Evolutionary conservation across 2,888 invertebrate species (phyloP), one percentile per base, ranked within the genome.

Genomic region (Torymus auratus): DNA sequence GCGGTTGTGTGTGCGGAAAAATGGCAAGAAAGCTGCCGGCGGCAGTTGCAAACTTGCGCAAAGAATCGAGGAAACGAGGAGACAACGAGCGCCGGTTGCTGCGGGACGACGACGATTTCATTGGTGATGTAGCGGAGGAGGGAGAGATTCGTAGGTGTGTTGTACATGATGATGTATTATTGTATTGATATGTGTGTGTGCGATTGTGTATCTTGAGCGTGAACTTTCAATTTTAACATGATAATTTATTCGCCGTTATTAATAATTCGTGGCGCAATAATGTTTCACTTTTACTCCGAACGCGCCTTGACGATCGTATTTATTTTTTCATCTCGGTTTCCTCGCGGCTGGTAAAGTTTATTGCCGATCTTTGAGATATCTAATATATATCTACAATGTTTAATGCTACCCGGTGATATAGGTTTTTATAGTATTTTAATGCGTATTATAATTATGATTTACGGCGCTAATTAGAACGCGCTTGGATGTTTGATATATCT

Each of bases 141-240:
- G 23, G 41, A 62, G 17, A 13, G 55, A 61, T 50, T 23, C 71
- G 75, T 80, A 71, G 80, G 75, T 75, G 80, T 56, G 52, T 70
- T 56, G 52, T 70, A 55, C 50, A 58, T 28, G 28, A 5, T 5
- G 3, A 28, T 28, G 28, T 28, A 28, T 28, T 28, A 5, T 28
- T 28, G 7, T 20, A 20, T 20, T 1, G 1, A 20, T 20, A 2
- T 20, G 28, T 28, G 75, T 60, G 28, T 67, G 41, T 76, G 61
- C 67, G 52, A 70, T 70, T 65, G n/a, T 74, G 14, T n/a, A 20
- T 20, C 15, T 17, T 50, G 3, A 17, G 7, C 15, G 17, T 17
- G n/a, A 15, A 14, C 28, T 28, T 28, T 28, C 28, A 28, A 28
- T 28, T 20, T 20, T 61, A 61, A 13, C 17, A 17, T 61, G 17